phyloP scores from a whole-genome alignment of 1,140 invertebrate species.

The Drosophila ohnishii region DNA sequence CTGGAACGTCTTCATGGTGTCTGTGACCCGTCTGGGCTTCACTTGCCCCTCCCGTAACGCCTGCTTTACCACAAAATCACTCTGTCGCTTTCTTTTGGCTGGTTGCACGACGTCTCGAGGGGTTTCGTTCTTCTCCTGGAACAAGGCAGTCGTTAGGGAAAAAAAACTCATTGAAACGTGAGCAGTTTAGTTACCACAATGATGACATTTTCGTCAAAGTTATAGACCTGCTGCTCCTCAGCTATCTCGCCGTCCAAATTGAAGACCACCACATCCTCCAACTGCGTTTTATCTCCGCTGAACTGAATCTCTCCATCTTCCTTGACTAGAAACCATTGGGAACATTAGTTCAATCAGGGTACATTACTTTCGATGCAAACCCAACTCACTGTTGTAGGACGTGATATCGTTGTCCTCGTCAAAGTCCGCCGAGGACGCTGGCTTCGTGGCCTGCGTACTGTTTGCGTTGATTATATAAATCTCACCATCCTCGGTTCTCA shows the following conservation, averaged over 20 bases:
- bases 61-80: constrained; percentile 50
- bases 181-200: constrained; percentile 43
- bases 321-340: constrained; percentile 43
- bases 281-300: constrained; percentile 48
- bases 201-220: constrained; percentile 60
- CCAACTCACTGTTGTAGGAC: constrained; percentile 68
- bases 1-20: constrained; percentile 84
- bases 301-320: constrained; percentile 77
- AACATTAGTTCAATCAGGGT: background rate
- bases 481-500: constrained; percentile 48
- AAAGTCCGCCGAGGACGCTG: constrained; percentile 35
- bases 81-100: constrained; percentile 24
- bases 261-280: constrained; percentile 69
- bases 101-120: background rate
- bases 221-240: constrained; percentile 53
- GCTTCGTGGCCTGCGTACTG: constrained; percentile 27
- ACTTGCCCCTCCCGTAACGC: background rate
- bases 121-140: constrained; percentile 47
- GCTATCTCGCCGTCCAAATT: constrained; percentile 63
- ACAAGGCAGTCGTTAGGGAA: background rate
- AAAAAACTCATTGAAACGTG: too few relatives aligned
- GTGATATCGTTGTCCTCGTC: constrained; percentile 55
- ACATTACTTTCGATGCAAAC: background rate
- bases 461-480: constrained; percentile 64
- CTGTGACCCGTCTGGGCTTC: constrained; percentile 42